A percentile compares a stretch with the other conserved stretches of the same genome.
phyloP scores from a whole-genome alignment of 2,888 invertebrate genomes.

The Alsophila aescularia region DNA sequence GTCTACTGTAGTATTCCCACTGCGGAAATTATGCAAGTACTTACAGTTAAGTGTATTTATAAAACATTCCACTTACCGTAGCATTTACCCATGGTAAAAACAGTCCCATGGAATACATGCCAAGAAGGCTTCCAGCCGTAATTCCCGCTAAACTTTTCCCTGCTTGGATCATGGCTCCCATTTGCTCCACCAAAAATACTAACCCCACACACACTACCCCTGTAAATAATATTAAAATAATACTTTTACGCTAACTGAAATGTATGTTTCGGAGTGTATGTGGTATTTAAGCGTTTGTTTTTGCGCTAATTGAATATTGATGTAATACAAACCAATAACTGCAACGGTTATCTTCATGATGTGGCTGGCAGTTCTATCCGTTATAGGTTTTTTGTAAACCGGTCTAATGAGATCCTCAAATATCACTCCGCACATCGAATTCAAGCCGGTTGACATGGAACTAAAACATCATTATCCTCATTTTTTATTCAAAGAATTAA shows the following conservation, averaged over 20 bases:
- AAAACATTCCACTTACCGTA: conserved; percentile 73
- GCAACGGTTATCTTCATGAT: conserved; percentile 89
- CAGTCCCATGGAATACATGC: conserved; percentile 88
- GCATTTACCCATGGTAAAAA: conserved; percentile 88
- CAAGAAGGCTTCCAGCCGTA: conserved; percentile 88
- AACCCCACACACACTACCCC: conserved; percentile 86
- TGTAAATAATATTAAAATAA: conserved; percentile 36
- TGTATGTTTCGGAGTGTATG: too few species aligned
- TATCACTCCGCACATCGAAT: conserved; percentile 90
- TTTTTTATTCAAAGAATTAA: too few species aligned
- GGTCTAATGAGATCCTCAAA: conserved; percentile 90
- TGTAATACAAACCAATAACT: conserved; percentile 73
- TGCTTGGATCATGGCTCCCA: conserved; percentile 89
- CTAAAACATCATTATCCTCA: too few species aligned
- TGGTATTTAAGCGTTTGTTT: not conserved
- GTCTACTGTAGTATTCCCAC: too few species aligned
- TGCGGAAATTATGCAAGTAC: too few species aligned
- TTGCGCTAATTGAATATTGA: not conserved
- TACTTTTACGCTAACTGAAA: not conserved
- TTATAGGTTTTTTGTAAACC: conserved; percentile 85
- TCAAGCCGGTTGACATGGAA: conserved; percentile 90
- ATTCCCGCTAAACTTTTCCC: conserved; percentile 89
- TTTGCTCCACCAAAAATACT: conserved; percentile 89
- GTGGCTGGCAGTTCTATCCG: conserved; percentile 87
- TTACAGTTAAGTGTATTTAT: not conserved